Evolutionary conservation across 2,797 vertebrate species (phyloP), one percentile per base, ranked within the genome.

Genomic region (Psittacula echo): DNA sequence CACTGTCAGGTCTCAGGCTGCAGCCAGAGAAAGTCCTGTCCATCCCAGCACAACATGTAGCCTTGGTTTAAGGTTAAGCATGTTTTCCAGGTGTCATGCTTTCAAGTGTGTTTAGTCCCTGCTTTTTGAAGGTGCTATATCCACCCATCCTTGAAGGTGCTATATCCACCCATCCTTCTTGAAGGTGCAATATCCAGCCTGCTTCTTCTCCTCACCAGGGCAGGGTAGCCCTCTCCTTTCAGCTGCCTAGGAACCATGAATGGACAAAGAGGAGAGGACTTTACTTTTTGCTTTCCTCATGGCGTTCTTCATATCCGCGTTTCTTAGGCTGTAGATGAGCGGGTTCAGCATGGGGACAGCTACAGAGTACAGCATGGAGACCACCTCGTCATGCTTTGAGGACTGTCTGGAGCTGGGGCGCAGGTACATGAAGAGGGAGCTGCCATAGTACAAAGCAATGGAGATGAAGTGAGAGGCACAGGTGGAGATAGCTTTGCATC

Each of bases 381-480:
- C 32, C 72, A 92, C 44, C 42, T 96, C 77, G 42, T 80, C 64
- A 0, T 5, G 9, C 7, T 75, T 30, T 22, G 62, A 66, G 44
- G 50, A 76, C 30, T 1, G 41, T 10, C 81, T 91, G 84, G 78
- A 90, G 41, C 89, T 7, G 4, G 93, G 89, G 12, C 5, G 4
- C 81, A 94, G 75, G 54, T 92, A 93, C 2, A 5, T 48, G 34
- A 93, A 91, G 90, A 95, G 80, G 72, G 39, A 84, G 32, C 93
- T 95, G 4, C 94, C 21, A 0, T 88, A 90, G 39, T 58, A 96
- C 64, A 96, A 72, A 22, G 89, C 17, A 11, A 96, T 86, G 7
- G 91, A 89, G 50, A 56, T 14, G 47, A 97, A 80, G 64, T 96
- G 96, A 17, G 96, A 94, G 8, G 82, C 76, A 42, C 90, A 97